These are phyloP conservation scores for Drosophila quadrilineata DNA, from an alignment of 1,140 invertebrate genomes.

Conservation along the genomic window DNA sequence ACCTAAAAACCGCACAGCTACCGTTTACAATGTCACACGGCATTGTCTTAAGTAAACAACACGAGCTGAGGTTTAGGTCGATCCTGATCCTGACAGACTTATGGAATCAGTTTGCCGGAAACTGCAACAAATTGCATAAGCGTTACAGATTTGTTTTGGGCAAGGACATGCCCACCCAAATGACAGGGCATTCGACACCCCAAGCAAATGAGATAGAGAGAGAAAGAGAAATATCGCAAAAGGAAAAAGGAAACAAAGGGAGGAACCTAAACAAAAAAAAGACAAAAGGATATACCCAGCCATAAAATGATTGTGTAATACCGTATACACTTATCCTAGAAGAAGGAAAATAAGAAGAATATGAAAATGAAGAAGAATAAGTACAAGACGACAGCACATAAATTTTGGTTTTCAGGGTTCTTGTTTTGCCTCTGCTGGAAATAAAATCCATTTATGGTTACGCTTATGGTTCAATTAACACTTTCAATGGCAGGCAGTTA, in stretches of 20 bases:
- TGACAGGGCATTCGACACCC: constrained; percentile 43
- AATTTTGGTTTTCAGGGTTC: constrained; percentile 59
- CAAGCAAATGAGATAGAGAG: constrained; percentile 9
- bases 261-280: constrained; percentile 43
- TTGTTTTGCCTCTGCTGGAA: constrained; percentile 65
- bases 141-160: constrained; percentile 43
- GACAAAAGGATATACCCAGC: constrained; percentile 38
- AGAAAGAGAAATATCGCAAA: constrained; percentile 20
- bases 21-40: constrained; percentile 32
- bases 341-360: neutral
- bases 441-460: constrained; percentile 80
- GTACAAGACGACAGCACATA: constrained; percentile 37
- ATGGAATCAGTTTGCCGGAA: constrained; percentile 11
- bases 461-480: constrained; percentile 80
- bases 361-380: constrained; percentile 3
- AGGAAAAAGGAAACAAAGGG: constrained; percentile 16
- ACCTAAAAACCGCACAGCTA: constrained; percentile 38
- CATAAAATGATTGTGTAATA: constrained; percentile 66
- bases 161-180: constrained; percentile 58
- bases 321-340: no score
- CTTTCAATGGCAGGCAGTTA: constrained; percentile 67
- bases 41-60: neutral
- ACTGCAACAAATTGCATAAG: constrained; percentile 78
- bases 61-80: neutral
- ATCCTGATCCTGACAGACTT: constrained; percentile 18